Conservation (phyloP, 2,113 vertebrate genomes). For the Plestiodon gilberti region DNA sequence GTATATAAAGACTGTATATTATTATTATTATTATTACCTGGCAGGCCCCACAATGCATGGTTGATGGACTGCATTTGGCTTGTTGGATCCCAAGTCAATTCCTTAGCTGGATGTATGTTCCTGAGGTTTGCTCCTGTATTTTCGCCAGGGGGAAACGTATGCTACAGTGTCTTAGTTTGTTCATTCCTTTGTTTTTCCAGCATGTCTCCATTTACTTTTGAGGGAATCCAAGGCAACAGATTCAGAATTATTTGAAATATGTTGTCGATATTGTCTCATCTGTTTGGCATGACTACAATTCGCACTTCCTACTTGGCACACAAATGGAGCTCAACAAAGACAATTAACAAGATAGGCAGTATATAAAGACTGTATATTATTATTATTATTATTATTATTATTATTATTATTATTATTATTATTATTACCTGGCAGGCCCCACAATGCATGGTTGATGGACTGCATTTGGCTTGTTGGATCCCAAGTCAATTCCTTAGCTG, state of each 20-base stretch:
- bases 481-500: not conserved
- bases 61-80: not conserved
- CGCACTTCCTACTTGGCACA: conserved; percentile 1
- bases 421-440: too few relatives aligned
- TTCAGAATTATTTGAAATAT: conserved; percentile 18
- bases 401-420: too few relatives aligned
- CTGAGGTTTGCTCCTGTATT: accelerated
- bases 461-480: not conserved
- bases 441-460: not conserved
- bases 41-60: not conserved
- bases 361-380: too few relatives aligned
- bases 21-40: too few relatives aligned
- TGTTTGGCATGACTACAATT: not conserved
- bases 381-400: too few relatives aligned
- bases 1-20: too few relatives aligned
- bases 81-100: not conserved
- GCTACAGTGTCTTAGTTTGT: too few relatives aligned
- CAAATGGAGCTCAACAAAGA: too few relatives aligned
- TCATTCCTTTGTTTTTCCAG: not conserved
- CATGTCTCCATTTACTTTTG: not conserved
- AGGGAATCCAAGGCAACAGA: too few relatives aligned
- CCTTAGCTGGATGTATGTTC: not conserved
- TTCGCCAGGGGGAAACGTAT: too few relatives aligned
- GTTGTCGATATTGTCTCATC: not conserved
- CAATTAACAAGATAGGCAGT: too few relatives aligned